Evolutionary conservation across 2,888 invertebrate species (phyloP).

Genomic region (Drosophila meridionalis): DNA sequence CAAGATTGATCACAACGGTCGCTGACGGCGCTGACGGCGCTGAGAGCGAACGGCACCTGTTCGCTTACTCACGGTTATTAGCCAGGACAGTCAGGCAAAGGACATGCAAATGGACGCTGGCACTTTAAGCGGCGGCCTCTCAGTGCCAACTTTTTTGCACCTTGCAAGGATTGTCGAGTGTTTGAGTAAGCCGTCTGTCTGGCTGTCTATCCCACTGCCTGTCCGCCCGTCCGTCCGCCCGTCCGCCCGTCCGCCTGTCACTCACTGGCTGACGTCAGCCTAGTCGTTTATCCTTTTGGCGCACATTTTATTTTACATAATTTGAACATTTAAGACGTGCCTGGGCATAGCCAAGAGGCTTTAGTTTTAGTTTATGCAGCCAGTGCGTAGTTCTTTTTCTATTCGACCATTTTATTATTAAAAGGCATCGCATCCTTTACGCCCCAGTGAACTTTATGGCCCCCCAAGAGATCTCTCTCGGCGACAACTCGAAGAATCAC

Average conservation of each 20-base stretch:
- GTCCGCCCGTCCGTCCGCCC: constrained; percentile 9
- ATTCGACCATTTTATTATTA: constrained; percentile 56
- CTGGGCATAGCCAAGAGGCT: constrained; percentile 78
- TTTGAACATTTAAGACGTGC: constrained; percentile 81
- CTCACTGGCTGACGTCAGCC: constrained; percentile 76
- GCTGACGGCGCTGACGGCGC: constrained; percentile 36
- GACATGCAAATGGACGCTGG: constrained; percentile 69
- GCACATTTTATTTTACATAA: constrained; percentile 79
- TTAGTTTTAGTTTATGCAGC: constrained; percentile 80
- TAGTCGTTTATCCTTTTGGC: constrained; percentile 66
- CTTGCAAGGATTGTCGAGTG: constrained; percentile 68
- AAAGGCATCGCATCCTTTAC: constrained; percentile 80
- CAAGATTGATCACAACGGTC: constrained; percentile 81
- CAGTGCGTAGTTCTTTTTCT: constrained; percentile 48
- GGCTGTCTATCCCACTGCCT: constrained; percentile 16
- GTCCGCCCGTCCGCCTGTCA: constrained; percentile 57
- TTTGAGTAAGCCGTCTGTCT: constrained; percentile 43
- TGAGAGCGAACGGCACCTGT: constrained; percentile 65
- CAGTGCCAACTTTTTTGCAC: constrained; percentile 66
- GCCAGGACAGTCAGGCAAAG: constrained; percentile 43
- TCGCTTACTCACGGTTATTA: constrained; percentile 80
- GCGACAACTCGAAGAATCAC: constrained; percentile 42
- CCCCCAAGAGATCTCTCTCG: constrained; percentile 11
- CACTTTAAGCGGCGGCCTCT: constrained; percentile 30
- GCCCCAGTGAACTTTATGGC: constrained; percentile 78